A percentile compares a stretch with the other conserved stretches of the same genome.
phyloP scores from a whole-genome alignment of 2,888 invertebrate species.

The Parapristionchus giblindavisi region DNA sequence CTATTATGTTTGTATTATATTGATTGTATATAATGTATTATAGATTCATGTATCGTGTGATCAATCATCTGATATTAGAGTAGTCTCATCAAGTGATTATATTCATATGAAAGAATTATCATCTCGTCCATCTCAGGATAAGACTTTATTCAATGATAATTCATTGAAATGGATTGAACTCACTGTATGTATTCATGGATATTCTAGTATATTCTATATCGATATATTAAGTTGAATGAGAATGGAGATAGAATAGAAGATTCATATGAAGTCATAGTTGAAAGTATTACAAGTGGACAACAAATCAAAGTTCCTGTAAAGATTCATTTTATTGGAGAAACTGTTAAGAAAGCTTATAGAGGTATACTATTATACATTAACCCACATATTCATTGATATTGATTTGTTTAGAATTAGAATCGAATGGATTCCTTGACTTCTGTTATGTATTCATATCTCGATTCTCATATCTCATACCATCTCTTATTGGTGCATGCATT shows the following conservation, averaged over 20 bases:
- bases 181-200: neutral
- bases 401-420: neutral
- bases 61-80: conserved; percentile 18
- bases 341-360: conserved; percentile 49
- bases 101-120: conserved; percentile 9
- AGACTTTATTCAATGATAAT: conserved; percentile 16
- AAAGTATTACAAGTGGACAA: conserved; percentile 48
- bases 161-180: conserved; percentile 22
- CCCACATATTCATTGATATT: neutral
- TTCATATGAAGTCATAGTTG: conserved; percentile 45
- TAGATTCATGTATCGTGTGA: conserved; percentile 21
- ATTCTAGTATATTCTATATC: neutral
- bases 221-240: conserved; percentile 42
- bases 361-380: conserved; percentile 36
- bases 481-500: conserved; percentile 37
- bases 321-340: conserved; percentile 51
- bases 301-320: conserved; percentile 46
- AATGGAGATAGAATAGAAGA: conserved; percentile 48
- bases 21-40: neutral
- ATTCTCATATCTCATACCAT: conserved; percentile 46
- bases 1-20: neutral
- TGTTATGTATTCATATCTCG: conserved; percentile 46
- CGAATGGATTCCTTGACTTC: conserved; percentile 49
- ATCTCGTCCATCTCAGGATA: neutral
- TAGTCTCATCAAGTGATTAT: conserved; percentile 3